Evolutionary conservation across 2,113 vertebrate species (phyloP).

Genomic region (Atrichornis clamosus): DNA sequence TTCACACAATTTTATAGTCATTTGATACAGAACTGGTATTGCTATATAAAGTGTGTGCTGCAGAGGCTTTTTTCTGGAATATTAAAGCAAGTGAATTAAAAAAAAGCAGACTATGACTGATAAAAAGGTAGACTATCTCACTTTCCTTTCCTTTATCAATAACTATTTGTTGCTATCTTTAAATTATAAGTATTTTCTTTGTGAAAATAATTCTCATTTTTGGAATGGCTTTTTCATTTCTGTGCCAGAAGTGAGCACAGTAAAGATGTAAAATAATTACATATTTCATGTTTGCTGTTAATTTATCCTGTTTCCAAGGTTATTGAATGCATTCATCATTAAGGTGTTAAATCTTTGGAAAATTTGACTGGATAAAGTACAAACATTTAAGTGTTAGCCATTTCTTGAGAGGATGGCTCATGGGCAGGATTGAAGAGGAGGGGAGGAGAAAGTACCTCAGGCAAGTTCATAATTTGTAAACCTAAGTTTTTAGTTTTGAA

Average conservation of each 20-base stretch:
- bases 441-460: background rate
- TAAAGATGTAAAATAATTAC: background rate
- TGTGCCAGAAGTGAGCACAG: background rate
- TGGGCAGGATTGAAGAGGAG: background rate
- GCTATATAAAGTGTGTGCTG: background rate
- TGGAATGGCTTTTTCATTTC: background rate
- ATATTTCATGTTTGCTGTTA: background rate
- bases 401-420: fast-evolving
- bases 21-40: background rate
- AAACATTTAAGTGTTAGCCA: background rate
- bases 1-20: background rate
- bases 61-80: background rate
- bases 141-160: background rate
- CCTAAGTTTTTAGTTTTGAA: background rate
- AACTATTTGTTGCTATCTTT: background rate
- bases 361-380: background rate
- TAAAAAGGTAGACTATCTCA: background rate
- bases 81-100: background rate
- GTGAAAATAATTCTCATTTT: background rate
- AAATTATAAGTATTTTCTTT: background rate
- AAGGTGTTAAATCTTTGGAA: background rate
- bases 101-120: background rate
- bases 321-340: background rate
- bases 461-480: background rate
- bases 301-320: background rate